Evolutionary conservation across 2,113 vertebrate species (phyloP), one percentile per base, ranked within the genome.

Genomic region (Pundamilia nyererei): DNA sequence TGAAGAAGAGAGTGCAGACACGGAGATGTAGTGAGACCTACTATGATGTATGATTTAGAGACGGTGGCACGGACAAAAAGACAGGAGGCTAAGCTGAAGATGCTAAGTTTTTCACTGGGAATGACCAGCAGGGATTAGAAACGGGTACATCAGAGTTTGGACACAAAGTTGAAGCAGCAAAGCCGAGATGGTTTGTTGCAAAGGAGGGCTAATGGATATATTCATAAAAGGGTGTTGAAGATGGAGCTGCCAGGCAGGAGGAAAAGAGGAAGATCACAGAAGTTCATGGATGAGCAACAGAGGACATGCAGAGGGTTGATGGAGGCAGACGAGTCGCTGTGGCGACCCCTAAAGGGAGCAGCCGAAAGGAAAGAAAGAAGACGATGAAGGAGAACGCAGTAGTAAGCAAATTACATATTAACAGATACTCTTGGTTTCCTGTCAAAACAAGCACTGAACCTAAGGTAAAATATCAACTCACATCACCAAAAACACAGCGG

Each of bases 381-480:
- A 49, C 1, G 15, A 75, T 29, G 70, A 75, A 75, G 70, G 24
- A 49, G 42, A 75, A 86, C 31, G 5, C 54, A 81, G 42, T 2
- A 68, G 11, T 17, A 51, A 15, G 47, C 29, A 83, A 80, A 70
- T 88, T 80, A 89, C 11, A 87, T 17, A 65, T 86, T 86, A 68
- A 89, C 85, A 86, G 21, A 62, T 68, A n/a, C 72, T 15, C 55
- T 47, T 81, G 13, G 31, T 70, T 49, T 85, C n/a, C 35, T 49
- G 24, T 77, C 35, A 72, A 82, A 83, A 82, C 21, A 31, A 84
- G 17, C 19, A 47, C 45, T 54, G 3, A 21, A 83, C 56, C 26
- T 35, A 5, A 65, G 29, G 83, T 91, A 45, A 91, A 87, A 89
- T 55, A 87, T 87, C 21, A 89, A 91, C 47, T 83, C n/a, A 88